Evolutionary conservation across 2,113 vertebrate species (phyloP).

Genomic region (zebrafish (Danio rerio)): DNA sequence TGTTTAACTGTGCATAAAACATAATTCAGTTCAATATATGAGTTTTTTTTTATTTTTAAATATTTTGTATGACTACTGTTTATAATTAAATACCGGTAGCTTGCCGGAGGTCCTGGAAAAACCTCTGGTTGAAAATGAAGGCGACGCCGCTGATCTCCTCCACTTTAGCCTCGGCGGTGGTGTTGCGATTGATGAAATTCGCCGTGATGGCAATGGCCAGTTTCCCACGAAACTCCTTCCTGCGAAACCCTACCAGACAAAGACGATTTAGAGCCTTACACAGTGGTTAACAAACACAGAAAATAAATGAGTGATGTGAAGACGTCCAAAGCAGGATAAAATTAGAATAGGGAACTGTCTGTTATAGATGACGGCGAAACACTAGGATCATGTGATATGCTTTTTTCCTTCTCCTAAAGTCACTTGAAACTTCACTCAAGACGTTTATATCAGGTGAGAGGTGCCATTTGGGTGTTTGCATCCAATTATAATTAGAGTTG

Average conservation of each 20-base stretch:
- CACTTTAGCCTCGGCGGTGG: constrained; percentile 94
- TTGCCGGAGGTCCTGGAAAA: constrained; percentile 92
- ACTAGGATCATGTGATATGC: neutral
- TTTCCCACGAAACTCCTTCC: constrained; percentile 95
- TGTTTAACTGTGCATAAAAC: neutral
- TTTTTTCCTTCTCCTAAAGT: neutral
- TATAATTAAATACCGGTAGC: constrained; percentile 81
- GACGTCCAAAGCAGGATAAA: neutral
- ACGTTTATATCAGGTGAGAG: too few relatives aligned
- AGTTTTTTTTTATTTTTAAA: neutral
- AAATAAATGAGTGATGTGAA: neutral
- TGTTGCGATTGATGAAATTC: constrained; percentile 96
- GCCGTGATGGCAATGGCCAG: constrained; percentile 96
- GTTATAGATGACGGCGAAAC: constrained; percentile 32
- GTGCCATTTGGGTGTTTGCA: too few relatives aligned
- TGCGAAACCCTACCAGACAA: constrained; percentile 81
- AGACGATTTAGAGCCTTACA: neutral
- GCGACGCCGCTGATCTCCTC: constrained; percentile 97
- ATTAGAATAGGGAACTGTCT: constrained; percentile 39
- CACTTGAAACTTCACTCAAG: neutral
- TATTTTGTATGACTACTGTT: neutral
- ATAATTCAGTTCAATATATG: neutral
- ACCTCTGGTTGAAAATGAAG: constrained; percentile 98
- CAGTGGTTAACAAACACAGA: neutral
- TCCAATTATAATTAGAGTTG: too few relatives aligned